phyloP scores from a whole-genome alignment of 2,888 invertebrate genomes.

The Globia sparganii region DNA sequence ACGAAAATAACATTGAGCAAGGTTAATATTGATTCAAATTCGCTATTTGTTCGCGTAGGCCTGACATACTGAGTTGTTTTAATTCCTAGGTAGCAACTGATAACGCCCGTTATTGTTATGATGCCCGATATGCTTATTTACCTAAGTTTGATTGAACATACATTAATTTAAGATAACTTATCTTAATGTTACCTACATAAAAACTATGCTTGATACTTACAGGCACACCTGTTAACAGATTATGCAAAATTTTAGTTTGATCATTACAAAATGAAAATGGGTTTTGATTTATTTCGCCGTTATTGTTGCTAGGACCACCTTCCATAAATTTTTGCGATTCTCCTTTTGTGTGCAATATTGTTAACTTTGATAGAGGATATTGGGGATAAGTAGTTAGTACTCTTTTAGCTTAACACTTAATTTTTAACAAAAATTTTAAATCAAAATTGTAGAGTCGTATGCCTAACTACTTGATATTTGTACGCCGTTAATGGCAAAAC shows the following conservation, averaged over 20 bases:
- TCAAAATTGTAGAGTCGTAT: too few species aligned
- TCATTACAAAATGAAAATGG: not conserved
- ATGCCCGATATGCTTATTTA: constrained; percentile 54
- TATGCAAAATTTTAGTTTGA: constrained; percentile 16
- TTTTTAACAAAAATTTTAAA: too few species aligned
- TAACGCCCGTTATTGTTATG: constrained; percentile 58
- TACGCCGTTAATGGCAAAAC: too few species aligned
- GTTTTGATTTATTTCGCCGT: not conserved
- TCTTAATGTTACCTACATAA: constrained; percentile 50
- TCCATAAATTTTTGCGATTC: not conserved
- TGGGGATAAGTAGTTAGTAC: too few species aligned
- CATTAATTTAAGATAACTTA: constrained; percentile 52
- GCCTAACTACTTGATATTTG: too few species aligned
- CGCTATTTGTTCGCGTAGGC: constrained; percentile 31
- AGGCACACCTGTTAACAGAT: constrained; percentile 15
- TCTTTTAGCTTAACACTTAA: too few species aligned
- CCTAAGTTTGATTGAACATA: constrained; percentile 48
- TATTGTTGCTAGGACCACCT: not conserved
- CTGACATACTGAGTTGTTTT: constrained; percentile 41
- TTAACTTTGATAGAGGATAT: too few species aligned
- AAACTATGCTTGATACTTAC: constrained; percentile 23
- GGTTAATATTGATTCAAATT: constrained; percentile 48
- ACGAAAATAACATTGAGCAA: constrained; percentile 34
- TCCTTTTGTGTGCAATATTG: not conserved
- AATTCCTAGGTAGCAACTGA: constrained; percentile 61